Percentiles rank a stretch among this genome's conserved stretches.
Evolutionary conservation across 2,888 invertebrate species (phyloP).

Genomic region (Troides oblongomaculatus): DNA sequence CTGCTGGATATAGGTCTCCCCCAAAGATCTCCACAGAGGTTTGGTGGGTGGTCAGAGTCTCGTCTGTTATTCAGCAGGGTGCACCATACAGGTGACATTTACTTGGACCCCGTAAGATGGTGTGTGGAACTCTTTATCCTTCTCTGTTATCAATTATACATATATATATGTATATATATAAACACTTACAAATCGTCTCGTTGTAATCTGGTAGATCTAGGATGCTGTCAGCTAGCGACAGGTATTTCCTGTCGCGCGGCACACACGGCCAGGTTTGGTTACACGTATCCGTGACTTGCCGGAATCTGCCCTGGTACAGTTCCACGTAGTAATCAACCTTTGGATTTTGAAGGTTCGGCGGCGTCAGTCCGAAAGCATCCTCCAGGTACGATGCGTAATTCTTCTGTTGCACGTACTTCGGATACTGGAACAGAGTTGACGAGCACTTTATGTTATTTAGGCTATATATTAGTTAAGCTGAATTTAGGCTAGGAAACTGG

Average conservation of each 20-base stretch:
- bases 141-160: too few species aligned
- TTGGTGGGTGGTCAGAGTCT: too few species aligned
- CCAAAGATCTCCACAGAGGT: too few species aligned
- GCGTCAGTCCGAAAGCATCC: conserved; percentile 54
- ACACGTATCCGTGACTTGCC: conserved; percentile 14
- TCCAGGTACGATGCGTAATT: conserved; percentile 54
- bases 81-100: too few species aligned
- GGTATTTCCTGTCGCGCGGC: conserved; percentile 53
- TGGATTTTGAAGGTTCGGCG: conserved; percentile 31
- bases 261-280: conserved; percentile 59
- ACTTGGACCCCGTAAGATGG: too few species aligned
- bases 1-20: too few species aligned
- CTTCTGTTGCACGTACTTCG: conserved; percentile 51
- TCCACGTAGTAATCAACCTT: conserved; percentile 3
- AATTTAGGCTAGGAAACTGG: too few species aligned
- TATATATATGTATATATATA: too few species aligned
- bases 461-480: too few species aligned
- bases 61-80: too few species aligned
- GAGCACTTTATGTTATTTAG: too few species aligned
- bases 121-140: too few species aligned
- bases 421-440: conserved; percentile 42
- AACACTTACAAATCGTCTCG: conserved; percentile 53
- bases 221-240: conserved; percentile 64
- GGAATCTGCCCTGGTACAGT: not conserved
- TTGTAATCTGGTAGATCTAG: conserved; percentile 66